Conservation (phyloP, 2,888 invertebrate genomes). For the Drosophila subquinaria region DNA sequence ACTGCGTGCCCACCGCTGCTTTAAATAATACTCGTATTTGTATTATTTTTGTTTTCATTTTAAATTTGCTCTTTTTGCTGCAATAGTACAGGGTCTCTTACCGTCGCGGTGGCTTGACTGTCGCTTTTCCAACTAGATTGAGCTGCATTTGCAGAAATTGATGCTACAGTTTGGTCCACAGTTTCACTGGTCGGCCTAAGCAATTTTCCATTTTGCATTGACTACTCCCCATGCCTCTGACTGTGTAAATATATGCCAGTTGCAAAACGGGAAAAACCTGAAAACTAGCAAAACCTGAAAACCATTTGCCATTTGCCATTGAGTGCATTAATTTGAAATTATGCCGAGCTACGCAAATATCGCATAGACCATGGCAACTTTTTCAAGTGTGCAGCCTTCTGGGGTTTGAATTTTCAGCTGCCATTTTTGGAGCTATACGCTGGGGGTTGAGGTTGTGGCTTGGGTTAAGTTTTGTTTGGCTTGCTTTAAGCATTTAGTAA, state of each 20-base stretch:
- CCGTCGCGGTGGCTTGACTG: not conserved
- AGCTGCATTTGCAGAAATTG: slow-evolving; percentile 74
- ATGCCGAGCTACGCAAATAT: slow-evolving; percentile 64
- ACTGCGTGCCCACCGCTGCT: too few species aligned
- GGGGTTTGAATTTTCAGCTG: slow-evolving; percentile 2
- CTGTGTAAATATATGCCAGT: slow-evolving; percentile 54
- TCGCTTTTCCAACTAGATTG: slow-evolving; percentile 1
- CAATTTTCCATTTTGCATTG: slow-evolving; percentile 57
- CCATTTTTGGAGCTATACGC: not conserved
- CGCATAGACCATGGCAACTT: slow-evolving; percentile 43
- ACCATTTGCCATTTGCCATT: slow-evolving; percentile 74
- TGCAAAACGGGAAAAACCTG: slow-evolving; percentile 46
- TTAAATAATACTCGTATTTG: too few species aligned
- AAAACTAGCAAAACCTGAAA: slow-evolving; percentile 59
- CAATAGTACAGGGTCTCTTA: not conserved
- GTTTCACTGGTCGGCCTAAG: slow-evolving; percentile 37
- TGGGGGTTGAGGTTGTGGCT: not conserved
- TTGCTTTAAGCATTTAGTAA: slow-evolving; percentile 52
- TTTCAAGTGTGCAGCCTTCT: slow-evolving; percentile 42
- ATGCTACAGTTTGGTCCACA: slow-evolving; percentile 46
- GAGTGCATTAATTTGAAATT: slow-evolving; percentile 79
- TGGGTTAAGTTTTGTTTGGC: slow-evolving; percentile 15
- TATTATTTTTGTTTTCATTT: too few species aligned
- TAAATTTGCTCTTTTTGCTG: too few species aligned
- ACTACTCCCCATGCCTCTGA: not conserved